These are phyloP conservation scores for Nymphalis polychloros DNA, from an alignment of 2,888 invertebrate species.

Conservation along the genomic window DNA sequence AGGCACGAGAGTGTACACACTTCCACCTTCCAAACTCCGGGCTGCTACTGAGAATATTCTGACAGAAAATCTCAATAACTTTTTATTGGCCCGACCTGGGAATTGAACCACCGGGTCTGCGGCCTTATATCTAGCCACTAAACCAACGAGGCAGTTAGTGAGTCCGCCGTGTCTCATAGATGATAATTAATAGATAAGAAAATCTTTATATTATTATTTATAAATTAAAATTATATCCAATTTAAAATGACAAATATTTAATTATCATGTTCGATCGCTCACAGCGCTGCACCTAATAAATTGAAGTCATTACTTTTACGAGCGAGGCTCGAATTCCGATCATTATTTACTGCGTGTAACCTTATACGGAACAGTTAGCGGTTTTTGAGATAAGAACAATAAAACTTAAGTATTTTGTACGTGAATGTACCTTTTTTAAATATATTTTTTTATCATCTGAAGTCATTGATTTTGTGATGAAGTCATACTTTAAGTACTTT, in stretches of 20 bases:
- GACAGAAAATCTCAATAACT: too few species aligned
- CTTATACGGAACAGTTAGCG: constrained; percentile 34
- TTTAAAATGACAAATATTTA: constrained; percentile 13
- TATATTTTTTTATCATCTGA: background rate
- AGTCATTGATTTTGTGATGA: constrained; percentile 8
- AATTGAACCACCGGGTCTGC: too few species aligned
- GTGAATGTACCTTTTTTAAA: constrained; percentile 6
- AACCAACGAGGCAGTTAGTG: too few species aligned
- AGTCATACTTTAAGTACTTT: background rate
- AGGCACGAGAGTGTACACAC: too few species aligned
- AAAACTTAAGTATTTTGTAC: constrained; percentile 26
- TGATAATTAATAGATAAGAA: too few species aligned
- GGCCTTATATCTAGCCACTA: too few species aligned
- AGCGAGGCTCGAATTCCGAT: constrained; percentile 33
- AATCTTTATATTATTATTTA: background rate
- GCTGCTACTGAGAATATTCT: too few species aligned
- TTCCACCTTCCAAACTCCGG: too few species aligned
- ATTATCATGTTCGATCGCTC: constrained; percentile 15
- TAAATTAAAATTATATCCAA: background rate
- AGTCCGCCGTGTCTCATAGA: too few species aligned
- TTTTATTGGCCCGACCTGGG: too few species aligned
- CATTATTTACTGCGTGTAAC: constrained; percentile 43
- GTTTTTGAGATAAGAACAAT: constrained; percentile 30
- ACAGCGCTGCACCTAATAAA: constrained; percentile 36
- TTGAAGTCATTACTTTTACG: constrained; percentile 37